Evolutionary conservation across 1,140 invertebrate species (phyloP).

Genomic region (Papilio dardanus): DNA sequence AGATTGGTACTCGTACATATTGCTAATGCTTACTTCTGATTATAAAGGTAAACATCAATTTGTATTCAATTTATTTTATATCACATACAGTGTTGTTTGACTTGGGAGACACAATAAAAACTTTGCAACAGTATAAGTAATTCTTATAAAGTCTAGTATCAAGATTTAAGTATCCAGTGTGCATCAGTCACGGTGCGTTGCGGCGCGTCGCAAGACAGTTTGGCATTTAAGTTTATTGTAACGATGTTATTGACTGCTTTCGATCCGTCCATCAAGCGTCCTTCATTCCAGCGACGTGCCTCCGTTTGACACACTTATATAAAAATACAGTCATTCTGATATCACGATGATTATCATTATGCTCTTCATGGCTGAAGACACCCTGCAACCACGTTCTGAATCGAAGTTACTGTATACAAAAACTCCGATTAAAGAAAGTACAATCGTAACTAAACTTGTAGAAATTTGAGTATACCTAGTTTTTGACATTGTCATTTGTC

Average conservation of each 20-base stretch:
- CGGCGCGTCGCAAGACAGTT: conserved; percentile 70
- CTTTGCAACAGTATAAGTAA: background rate
- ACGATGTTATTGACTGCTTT: conserved; percentile 71
- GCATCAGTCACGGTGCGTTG: conserved; percentile 60
- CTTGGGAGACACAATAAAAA: background rate
- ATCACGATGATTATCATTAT: conserved; percentile 15
- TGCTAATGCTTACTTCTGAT: too few species aligned
- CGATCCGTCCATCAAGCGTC: conserved; percentile 62
- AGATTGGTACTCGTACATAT: too few species aligned
- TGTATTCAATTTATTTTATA: background rate
- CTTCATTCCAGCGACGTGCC: conserved; percentile 57
- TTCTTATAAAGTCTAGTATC: conserved; percentile 54
- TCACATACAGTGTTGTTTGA: background rate
- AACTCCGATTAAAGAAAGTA: background rate
- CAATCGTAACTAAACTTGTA: background rate
- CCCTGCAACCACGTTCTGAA: background rate
- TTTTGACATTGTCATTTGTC: background rate
- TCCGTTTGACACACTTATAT: conserved; percentile 49
- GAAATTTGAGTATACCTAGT: background rate
- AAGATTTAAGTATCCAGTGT: conserved; percentile 46
- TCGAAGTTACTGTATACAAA: background rate
- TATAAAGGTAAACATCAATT: too few species aligned
- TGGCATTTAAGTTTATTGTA: conserved; percentile 77
- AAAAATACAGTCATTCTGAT: conserved; percentile 28
- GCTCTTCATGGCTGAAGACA: background rate